Percentiles rank a stretch among this genome's conserved stretches.
Evolutionary conservation across 2,113 vertebrate species (phyloP).

Genomic region (Lucifuga dentata): DNA sequence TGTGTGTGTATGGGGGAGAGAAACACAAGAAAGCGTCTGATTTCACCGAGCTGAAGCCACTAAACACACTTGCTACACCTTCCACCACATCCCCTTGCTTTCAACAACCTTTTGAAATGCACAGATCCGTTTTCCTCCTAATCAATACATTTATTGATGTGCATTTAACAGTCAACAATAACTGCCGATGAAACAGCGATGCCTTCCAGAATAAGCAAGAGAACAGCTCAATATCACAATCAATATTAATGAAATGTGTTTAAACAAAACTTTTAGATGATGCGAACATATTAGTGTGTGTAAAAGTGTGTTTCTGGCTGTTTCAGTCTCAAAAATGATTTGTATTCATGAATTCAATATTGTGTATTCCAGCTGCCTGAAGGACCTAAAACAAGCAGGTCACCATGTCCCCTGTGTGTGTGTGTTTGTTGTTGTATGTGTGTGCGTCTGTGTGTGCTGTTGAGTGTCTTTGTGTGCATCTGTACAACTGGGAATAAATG

Average conservation of each 20-base stretch:
- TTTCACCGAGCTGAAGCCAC: slow-evolving; percentile 15
- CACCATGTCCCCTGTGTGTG: slow-evolving; percentile 61
- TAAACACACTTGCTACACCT: slow-evolving; percentile 32
- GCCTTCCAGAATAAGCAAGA: background rate
- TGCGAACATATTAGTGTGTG: slow-evolving; percentile 44
- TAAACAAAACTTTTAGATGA: slow-evolving; percentile 37
- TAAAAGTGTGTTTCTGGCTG: slow-evolving; percentile 8
- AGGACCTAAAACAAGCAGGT: slow-evolving; percentile 65
- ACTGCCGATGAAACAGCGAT: too few species aligned
- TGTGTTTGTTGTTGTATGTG: slow-evolving; percentile 13
- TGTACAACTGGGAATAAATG: slow-evolving; percentile 4
- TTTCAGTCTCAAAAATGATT: slow-evolving; percentile 46
- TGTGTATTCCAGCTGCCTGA: slow-evolving; percentile 64
- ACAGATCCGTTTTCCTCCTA: slow-evolving; percentile 5
- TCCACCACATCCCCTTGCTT: slow-evolving; percentile 16
- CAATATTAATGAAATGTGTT: slow-evolving; percentile 36
- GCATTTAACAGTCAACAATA: slow-evolving; percentile 1
- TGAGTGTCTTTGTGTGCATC: slow-evolving; percentile 9
- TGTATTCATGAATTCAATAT: slow-evolving; percentile 71
- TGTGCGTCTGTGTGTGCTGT: background rate
- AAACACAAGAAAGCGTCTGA: slow-evolving; percentile 44
- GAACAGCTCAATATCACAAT: background rate
- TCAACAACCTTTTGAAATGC: background rate
- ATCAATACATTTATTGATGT: slow-evolving; percentile 17
- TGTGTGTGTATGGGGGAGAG: slow-evolving; percentile 1